Evolutionary conservation across 2,113 vertebrate genomes (phyloP), one percentile per base, ranked within the genome.

Genomic region (Muscicapa adusta): DNA sequence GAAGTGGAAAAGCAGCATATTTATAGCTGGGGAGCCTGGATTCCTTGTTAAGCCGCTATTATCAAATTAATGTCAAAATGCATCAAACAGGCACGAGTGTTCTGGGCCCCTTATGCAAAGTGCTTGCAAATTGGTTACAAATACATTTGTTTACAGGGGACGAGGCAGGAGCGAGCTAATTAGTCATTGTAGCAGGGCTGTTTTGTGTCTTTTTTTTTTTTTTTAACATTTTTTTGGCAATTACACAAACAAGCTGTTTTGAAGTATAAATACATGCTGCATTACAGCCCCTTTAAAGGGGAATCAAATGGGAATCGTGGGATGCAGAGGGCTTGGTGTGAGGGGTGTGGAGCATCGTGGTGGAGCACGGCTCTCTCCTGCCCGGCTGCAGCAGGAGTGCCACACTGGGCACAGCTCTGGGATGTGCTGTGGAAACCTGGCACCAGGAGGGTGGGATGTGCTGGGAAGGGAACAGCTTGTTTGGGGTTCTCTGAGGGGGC

Each of bases 21-120:
- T 97, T 97, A 93, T 96, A 97, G 96, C 91, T 91, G 34, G 96
- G 96, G 97, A 97, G 96, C 94, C 93, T 95, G 94, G 92, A 95
- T 96, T 97, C 91, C 95, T 96, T 97, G 87, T 96, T 95, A 96
- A 96, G 94, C 92, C 1, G 71, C 96, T 86, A 84, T 97, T 94
- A 91, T 97, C 95, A 97, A 97, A 97, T 97, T 96, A 96, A 97
- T 97, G 95, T 96, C 89, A 93, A 94, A 97, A 96, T 93, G 94
- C 97, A 97, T 97, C 97, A 97, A 97, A 97, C 91, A 93, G 95
- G 94, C 94, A 96, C 19, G 96, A 96, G 95, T 95, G 94, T 93
- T 96, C 77, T 72, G 88, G 93, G 95, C 94, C 94, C 93, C 92
- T 85, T 91, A 93, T 94, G 91, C 85, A 94, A 95, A 96, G 96